Conservation (phyloP, 2,888 invertebrate species). For the Seira musarum region DNA sequence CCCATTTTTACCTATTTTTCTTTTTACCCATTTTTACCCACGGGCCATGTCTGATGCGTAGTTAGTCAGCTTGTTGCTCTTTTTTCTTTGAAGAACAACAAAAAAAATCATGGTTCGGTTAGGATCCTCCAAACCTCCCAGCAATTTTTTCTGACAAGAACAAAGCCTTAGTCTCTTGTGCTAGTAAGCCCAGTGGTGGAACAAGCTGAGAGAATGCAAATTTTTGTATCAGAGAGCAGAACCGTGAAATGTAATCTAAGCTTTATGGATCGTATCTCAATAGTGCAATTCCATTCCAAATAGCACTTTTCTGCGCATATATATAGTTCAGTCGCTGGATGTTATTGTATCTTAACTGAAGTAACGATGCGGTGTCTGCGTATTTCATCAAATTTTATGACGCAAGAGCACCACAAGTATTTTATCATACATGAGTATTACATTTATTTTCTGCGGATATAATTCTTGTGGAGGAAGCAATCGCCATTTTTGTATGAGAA, state of each 20-base stretch:
- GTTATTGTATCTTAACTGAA: background rate
- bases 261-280: constrained; percentile 55
- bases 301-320: background rate
- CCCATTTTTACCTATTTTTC: too few relatives aligned
- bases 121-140: background rate
- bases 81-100: constrained; percentile 8
- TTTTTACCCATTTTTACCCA: too few relatives aligned
- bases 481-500: too few relatives aligned
- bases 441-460: background rate
- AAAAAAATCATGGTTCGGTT: background rate
- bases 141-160: background rate
- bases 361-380: background rate
- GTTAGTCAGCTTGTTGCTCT: constrained; percentile 19
- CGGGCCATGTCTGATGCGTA: too few relatives aligned
- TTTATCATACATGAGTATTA: background rate
- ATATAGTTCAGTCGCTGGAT: too few relatives aligned
- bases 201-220: background rate
- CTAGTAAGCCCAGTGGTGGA: background rate
- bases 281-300: background rate
- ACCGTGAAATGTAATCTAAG: constrained; percentile 48
- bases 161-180: constrained; percentile 23
- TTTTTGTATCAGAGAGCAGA: background rate
- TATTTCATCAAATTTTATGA: constrained; percentile 1
- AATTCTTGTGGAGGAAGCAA: background rate
- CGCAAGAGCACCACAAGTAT: background rate